Base-by-base conservation (phyloP, 2,797 vertebrate genomes). In the Leucoraja ocellata region DNA sequence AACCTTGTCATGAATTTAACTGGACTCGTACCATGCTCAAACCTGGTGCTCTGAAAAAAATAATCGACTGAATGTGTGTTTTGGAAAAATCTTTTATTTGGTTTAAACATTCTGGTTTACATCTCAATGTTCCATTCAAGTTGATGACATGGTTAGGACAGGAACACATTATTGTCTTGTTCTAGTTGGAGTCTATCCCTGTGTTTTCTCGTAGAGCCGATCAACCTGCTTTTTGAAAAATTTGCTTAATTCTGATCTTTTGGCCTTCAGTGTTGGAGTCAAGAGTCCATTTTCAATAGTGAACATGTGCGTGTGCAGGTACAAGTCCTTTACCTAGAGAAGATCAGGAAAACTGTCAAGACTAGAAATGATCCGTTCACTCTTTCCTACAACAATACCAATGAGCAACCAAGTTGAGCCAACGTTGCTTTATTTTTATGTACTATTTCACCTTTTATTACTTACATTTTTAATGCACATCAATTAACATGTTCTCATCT, bases 261-360 rank as follows among this genome's bases (percentile, higher is more conserved):
- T 99, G 93, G 98, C 97, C 95, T 99, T 99, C 84, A 99, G 93
- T 0, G 99, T 99, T 58, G 98, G 99, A 7, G 99, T 99, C 94
- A 99, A 95, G 93, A 99, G 97, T 93, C 98, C 98, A 0, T 99
- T 99, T 96, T 99, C 98, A 32, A 98, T 95, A 76, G 96, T 97
- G 96, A 99, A 98, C 94, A 95, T 96, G 54, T 99, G 97, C 0
- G 97, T 95, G 93, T 99, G 98, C 93, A 99, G 94, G 93, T 98
- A 93, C 93, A 98, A 93, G 25, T 96, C 97, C 95, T 98, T 99
- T 93, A 99, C 97, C 98, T 99, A 54, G 54, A 74, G 16, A 65
- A 92, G 46, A n/a, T 58, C 9, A 18, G 23, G 39, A 73, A 73
- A 74, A 5, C 7, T 71, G 80, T 94, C 58, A 93, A 46, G 3